Percentiles rank a stretch among this genome's conserved stretches.
Evolutionary conservation across 2,888 invertebrate genomes (phyloP).

Genomic region (Leptopterna dolabrata): DNA sequence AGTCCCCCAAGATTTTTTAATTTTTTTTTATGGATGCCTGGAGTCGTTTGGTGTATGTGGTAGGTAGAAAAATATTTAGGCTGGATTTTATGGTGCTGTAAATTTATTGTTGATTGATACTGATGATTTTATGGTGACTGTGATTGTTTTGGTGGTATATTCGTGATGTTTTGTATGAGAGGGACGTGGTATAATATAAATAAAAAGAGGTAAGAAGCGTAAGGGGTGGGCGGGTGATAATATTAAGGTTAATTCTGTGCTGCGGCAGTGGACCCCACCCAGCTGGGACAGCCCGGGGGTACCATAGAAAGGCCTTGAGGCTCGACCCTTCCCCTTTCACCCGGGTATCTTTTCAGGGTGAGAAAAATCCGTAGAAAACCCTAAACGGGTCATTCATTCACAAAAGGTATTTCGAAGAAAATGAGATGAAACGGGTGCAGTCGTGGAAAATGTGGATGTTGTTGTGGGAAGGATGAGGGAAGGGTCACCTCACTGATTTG

Average conservation of each 20-base stretch:
- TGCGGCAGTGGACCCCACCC: slow-evolving; percentile 53
- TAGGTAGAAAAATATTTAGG: too few species aligned
- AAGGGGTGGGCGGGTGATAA: background rate
- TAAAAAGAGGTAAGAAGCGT: background rate
- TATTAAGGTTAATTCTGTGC: slow-evolving; percentile 43
- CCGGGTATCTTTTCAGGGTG: background rate
- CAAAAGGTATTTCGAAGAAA: background rate
- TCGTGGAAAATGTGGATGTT: background rate
- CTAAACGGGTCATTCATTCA: too few species aligned
- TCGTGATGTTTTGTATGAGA: too few species aligned
- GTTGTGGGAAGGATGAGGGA: background rate
- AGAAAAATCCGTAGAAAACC: background rate
- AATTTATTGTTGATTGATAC: too few species aligned
- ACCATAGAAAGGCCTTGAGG: slow-evolving; percentile 27
- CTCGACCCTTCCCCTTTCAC: background rate
- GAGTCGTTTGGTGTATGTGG: too few species aligned
- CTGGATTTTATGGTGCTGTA: too few species aligned
- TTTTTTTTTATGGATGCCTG: too few species aligned
- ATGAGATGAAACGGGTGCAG: background rate
- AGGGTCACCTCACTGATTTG: background rate
- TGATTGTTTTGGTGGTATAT: too few species aligned
- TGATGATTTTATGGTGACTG: too few species aligned
- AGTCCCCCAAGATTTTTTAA: too few species aligned
- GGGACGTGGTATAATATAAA: too few species aligned
- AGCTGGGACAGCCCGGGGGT: slow-evolving; percentile 51